Percentiles rank a stretch among this genome's conserved stretches.
Conservation (phyloP, 2,797 vertebrate species). For the Sebastiscus albofasciatus region DNA sequence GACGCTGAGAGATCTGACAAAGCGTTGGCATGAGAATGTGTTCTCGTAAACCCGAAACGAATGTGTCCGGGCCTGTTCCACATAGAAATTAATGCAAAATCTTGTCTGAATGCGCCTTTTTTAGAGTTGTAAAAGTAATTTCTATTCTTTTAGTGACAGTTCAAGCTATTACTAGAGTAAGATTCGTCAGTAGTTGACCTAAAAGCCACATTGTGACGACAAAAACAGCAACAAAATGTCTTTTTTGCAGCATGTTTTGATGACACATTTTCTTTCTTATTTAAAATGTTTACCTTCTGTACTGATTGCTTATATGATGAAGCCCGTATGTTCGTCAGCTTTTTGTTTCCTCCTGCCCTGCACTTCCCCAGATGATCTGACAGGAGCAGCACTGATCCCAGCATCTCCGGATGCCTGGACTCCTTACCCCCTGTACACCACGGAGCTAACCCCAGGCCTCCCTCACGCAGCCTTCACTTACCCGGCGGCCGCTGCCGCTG, state of each 20-base stretch:
- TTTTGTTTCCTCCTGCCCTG: slow-evolving; percentile 39
- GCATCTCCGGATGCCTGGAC: slow-evolving; percentile 97
- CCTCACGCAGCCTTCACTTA: slow-evolving; percentile 96
- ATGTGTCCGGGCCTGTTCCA: not conserved
- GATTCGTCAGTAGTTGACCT: not conserved
- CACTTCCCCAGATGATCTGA: slow-evolving; percentile 91
- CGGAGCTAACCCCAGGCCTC: slow-evolving; percentile 95
- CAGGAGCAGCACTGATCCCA: slow-evolving; percentile 95
- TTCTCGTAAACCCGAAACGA: not conserved
- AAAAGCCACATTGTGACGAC: not conserved
- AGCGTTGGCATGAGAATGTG: too few relatives aligned
- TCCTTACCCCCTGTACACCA: slow-evolving; percentile 96
- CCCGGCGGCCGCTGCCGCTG: slow-evolving; percentile 91
- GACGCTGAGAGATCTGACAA: too few relatives aligned
- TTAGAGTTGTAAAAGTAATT: not conserved
- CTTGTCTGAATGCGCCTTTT: slow-evolving; percentile 4
- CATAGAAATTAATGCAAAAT: not conserved
- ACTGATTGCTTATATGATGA: not conserved
- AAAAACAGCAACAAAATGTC: not conserved
- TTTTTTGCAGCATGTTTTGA: not conserved
- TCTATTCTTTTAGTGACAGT: not conserved
- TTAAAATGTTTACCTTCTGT: not conserved
- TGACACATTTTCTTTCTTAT: not conserved
- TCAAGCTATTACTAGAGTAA: not conserved
- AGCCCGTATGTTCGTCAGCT: slow-evolving; percentile 32